Conservation (phyloP, 2,888 invertebrate species). For the Drosophila ustulata region DNA sequence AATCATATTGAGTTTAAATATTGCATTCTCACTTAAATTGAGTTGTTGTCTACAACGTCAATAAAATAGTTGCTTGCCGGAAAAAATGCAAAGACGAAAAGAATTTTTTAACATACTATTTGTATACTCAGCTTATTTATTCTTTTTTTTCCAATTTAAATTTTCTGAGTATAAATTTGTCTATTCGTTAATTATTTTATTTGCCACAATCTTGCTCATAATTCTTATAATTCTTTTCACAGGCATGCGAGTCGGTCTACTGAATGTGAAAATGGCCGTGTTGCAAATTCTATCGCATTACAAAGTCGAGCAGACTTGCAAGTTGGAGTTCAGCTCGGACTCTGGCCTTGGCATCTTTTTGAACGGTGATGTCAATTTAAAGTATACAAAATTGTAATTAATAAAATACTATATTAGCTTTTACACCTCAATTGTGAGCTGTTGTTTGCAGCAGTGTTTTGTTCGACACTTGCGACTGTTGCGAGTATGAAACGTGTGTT, state of each 20-base stretch:
- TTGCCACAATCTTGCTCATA: neutral
- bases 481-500: slow-evolving; percentile 25
- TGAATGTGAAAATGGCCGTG: slow-evolving; percentile 62
- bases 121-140: too few relatives aligned
- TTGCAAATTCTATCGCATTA: slow-evolving; percentile 62
- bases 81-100: too few relatives aligned
- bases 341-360: slow-evolving; percentile 63
- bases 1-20: too few relatives aligned
- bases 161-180: too few relatives aligned
- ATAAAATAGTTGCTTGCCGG: too few relatives aligned
- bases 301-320: slow-evolving; percentile 57
- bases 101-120: too few relatives aligned
- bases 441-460: neutral
- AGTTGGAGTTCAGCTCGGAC: slow-evolving; percentile 52
- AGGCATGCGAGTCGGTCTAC: slow-evolving; percentile 67
- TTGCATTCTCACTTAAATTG: too few relatives aligned
- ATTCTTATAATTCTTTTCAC: neutral
- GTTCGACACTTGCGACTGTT: slow-evolving; percentile 10
- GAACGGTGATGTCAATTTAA: slow-evolving; percentile 60
- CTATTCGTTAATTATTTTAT: too few relatives aligned
- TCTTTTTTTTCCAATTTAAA: too few relatives aligned
- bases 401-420: slow-evolving; percentile 39
- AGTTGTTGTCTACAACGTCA: too few relatives aligned
- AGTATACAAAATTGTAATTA: slow-evolving; percentile 58
- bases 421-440: neutral